Conservation (phyloP, 2,797 vertebrate species). For the Pseudomugil tenellus region DNA sequence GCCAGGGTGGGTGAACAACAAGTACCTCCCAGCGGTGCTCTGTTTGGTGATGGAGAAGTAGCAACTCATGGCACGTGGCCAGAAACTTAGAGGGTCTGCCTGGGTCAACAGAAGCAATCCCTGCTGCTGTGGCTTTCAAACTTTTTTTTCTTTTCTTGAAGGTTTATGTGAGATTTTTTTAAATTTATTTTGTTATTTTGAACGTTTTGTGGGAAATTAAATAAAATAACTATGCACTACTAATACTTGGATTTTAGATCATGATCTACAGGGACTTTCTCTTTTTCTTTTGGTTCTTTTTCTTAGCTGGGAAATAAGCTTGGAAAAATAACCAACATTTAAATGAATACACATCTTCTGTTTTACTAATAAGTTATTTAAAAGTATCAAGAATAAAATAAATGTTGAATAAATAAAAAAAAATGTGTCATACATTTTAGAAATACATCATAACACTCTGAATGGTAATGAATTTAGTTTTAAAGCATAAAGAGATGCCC, state of each 20-base stretch:
- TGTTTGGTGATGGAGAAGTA: conserved; percentile 65
- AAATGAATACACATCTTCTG: too few relatives aligned
- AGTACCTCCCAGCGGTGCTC: conserved; percentile 70
- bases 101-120: conserved; percentile 68
- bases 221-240: conserved; percentile 47
- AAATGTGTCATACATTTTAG: background rate
- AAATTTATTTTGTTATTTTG: conserved; percentile 25
- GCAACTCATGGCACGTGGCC: conserved; percentile 70
- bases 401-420: background rate
- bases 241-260: conserved; percentile 44
- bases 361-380: too few relatives aligned
- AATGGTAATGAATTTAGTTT: background rate
- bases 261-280: background rate
- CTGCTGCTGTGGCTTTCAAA: conserved; percentile 61
- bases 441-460: background rate
- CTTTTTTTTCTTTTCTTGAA: conserved; percentile 49
- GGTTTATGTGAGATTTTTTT: conserved; percentile 59
- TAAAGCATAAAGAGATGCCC: background rate
- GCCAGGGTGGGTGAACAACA: conserved; percentile 75
- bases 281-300: background rate
- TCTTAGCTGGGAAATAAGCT: background rate
- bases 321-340: background rate
- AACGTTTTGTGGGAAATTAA: conserved; percentile 48
- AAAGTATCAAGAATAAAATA: background rate
- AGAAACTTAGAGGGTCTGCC: conserved; percentile 48